These are phyloP conservation scores for Caenorhabditis remanei DNA, from an alignment of 1,140 invertebrate species.

Conservation along the genomic window DNA sequence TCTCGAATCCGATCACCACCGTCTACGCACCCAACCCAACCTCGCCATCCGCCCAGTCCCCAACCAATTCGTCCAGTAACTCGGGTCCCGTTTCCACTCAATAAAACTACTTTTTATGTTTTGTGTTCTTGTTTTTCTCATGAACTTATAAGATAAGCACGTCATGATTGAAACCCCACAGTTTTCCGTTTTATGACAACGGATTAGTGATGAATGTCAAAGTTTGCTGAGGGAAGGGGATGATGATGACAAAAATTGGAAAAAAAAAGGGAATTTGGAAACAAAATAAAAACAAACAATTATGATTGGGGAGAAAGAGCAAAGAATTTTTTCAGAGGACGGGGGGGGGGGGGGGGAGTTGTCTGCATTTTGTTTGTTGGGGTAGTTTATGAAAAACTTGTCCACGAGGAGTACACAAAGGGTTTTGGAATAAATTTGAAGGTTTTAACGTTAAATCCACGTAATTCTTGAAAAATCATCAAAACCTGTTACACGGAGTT, in stretches of 20 bases:
- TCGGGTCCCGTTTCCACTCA: background rate
- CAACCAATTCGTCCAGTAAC: background rate
- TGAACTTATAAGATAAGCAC: background rate
- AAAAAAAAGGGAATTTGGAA: background rate
- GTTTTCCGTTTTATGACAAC: constrained; percentile 8
- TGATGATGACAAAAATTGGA: background rate
- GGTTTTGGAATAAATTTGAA: too few species aligned
- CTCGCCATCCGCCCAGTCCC: constrained; percentile 7
- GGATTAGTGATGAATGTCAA: constrained; percentile 12
- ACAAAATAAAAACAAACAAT: background rate
- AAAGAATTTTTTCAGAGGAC: too few species aligned
- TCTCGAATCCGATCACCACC: background rate
- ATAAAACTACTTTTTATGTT: background rate
- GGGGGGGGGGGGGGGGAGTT: too few species aligned
- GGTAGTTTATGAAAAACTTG: too few species aligned
- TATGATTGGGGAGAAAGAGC: background rate
- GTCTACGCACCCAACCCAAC: background rate
- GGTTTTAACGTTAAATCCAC: too few species aligned
- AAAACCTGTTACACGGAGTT: too few species aligned
- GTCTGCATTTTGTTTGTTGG: too few species aligned
- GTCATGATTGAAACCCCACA: constrained; percentile 28
- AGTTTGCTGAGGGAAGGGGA: background rate
- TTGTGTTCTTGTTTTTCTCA: background rate
- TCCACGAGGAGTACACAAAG: too few species aligned
- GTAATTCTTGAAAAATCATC: too few species aligned